Evolutionary conservation across 1,140 invertebrate species (phyloP).

Genomic region (Drosophila ercepeae): DNA sequence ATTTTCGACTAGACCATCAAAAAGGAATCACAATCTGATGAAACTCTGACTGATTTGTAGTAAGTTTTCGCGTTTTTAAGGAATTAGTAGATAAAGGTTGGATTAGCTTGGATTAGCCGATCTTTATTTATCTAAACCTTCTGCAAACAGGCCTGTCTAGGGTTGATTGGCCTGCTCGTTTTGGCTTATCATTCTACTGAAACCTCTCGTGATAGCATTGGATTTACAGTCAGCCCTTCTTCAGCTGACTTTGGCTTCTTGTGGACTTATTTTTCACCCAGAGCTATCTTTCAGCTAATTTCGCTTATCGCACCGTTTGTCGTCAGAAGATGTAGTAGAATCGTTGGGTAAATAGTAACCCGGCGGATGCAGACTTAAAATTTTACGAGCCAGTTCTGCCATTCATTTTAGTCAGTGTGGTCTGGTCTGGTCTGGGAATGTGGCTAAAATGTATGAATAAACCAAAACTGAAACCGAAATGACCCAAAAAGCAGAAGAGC

Average conservation of each 20-base stretch:
- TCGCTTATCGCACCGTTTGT: slow-evolving; percentile 26
- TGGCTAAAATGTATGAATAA: slow-evolving; percentile 26
- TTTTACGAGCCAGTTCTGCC: slow-evolving; percentile 32
- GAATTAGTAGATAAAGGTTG: too few relatives aligned
- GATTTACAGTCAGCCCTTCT: slow-evolving; percentile 21
- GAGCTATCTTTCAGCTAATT: slow-evolving; percentile 43
- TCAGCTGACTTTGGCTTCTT: slow-evolving; percentile 10
- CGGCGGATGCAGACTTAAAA: slow-evolving; percentile 19
- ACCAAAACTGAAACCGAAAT: slow-evolving; percentile 50
- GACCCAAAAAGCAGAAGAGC: slow-evolving; percentile 66
- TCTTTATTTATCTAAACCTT: slow-evolving; percentile 8
- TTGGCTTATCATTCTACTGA: slow-evolving; percentile 21
- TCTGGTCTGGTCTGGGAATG: slow-evolving; percentile 28
- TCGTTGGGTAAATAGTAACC: slow-evolving; percentile 32
- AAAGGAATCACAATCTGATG: too few relatives aligned
- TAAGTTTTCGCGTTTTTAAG: too few relatives aligned
- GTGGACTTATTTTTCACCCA: background rate
- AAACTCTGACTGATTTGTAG: too few relatives aligned
- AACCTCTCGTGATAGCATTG: slow-evolving; percentile 12
- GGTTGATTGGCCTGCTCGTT: slow-evolving; percentile 31
- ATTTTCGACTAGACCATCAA: too few relatives aligned
- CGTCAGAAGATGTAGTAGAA: slow-evolving; percentile 20
- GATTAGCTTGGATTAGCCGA: too few relatives aligned
- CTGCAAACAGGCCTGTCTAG: slow-evolving; percentile 23
- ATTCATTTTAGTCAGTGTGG: background rate